Evolutionary conservation across 1,140 invertebrate species (phyloP).

Genomic region (Odontomachus brunneus): DNA sequence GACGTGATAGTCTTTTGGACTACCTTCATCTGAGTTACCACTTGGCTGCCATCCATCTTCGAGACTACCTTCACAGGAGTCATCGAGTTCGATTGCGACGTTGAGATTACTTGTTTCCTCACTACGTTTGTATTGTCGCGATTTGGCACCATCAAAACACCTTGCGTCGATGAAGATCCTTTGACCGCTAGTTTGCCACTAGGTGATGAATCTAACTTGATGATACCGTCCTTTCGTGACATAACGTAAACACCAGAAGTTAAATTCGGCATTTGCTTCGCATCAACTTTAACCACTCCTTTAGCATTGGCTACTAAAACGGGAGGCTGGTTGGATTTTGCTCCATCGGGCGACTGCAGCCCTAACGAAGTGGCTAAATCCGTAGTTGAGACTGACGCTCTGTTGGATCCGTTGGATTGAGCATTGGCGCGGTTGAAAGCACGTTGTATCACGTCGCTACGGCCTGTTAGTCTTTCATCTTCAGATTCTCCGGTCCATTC

Average conservation of each 20-base stretch:
- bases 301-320: constrained; percentile 89
- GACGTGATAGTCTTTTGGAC: constrained; percentile 77
- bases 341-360: constrained; percentile 72
- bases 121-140: constrained; percentile 79
- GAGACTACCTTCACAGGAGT: constrained; percentile 83
- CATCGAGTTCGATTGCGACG: constrained; percentile 77
- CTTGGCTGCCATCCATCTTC: constrained; percentile 83
- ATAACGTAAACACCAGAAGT: constrained; percentile 90
- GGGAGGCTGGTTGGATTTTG: constrained; percentile 79
- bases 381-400: constrained; percentile 71
- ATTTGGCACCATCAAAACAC: constrained; percentile 83
- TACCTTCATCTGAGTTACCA: constrained; percentile 84
- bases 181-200: constrained; percentile 85
- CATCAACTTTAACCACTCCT: constrained; percentile 90
- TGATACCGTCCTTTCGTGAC: constrained; percentile 90
- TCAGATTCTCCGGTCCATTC: constrained; percentile 84
- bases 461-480: constrained; percentile 80
- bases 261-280: constrained; percentile 90
- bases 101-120: constrained; percentile 81
- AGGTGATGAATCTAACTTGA: constrained; percentile 88
- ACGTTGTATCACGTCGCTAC: constrained; percentile 83
- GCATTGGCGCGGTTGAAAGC: constrained; percentile 82
- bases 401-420: constrained; percentile 82
- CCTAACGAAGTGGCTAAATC: constrained; percentile 77
- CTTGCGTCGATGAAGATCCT: constrained; percentile 72